Evolutionary conservation across 2,888 invertebrate species (phyloP).

Genomic region (Plagodis dolabraria): DNA sequence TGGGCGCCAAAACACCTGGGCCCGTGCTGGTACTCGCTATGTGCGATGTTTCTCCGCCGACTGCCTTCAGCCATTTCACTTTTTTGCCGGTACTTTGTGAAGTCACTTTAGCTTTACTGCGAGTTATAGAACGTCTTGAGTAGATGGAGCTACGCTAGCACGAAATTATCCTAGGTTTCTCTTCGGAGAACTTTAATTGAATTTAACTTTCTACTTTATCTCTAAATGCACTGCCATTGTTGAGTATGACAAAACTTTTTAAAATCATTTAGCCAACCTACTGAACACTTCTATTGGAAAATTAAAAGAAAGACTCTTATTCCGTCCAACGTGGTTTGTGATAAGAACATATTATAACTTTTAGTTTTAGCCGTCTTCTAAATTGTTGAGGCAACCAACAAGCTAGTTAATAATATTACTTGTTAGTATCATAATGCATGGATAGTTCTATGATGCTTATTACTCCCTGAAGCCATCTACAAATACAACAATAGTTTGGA

Average conservation of each 20-base stretch:
- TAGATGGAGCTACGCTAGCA: constrained; percentile 36
- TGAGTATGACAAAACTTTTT: not conserved
- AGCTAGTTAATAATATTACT: too few species aligned
- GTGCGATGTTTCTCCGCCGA: constrained; percentile 47
- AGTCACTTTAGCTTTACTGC: constrained; percentile 45
- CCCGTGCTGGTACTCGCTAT: constrained; percentile 40
- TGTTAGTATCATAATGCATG: too few species aligned
- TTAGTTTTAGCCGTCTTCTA: too few species aligned
- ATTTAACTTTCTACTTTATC: constrained; percentile 16
- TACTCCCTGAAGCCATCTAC: too few species aligned
- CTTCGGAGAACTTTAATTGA: constrained; percentile 34
- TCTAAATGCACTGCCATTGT: constrained; percentile 15
- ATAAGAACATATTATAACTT: too few species aligned
- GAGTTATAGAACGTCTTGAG: constrained; percentile 50
- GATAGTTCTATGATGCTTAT: too few species aligned
- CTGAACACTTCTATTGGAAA: too few species aligned
- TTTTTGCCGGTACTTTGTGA: constrained; percentile 54
- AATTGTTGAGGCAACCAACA: too few species aligned
- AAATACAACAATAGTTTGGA: too few species aligned
- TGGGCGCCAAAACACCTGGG: constrained; percentile 71
- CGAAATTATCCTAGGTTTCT: constrained; percentile 30
- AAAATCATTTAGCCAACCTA: too few species aligned
- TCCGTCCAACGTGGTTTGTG: too few species aligned
- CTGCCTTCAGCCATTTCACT: constrained; percentile 46
- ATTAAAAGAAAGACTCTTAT: too few species aligned